phyloP scores from a whole-genome alignment of 2,888 invertebrate genomes.

The Limulus polyphemus region DNA sequence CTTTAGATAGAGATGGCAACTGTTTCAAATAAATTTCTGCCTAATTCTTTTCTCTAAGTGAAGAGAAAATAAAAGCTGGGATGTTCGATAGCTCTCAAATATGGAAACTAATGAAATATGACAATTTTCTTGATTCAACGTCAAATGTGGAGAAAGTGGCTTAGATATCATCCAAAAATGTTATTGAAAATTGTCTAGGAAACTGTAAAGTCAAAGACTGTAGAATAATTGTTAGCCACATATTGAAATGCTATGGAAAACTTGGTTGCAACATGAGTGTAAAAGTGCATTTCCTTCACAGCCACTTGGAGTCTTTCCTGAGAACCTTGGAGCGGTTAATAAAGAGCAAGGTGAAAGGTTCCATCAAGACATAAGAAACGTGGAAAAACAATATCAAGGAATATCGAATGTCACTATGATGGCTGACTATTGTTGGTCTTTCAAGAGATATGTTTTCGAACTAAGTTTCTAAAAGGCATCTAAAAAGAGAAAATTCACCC shows the following conservation, averaged over 20 bases:
- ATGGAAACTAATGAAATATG: slow-evolving; percentile 16
- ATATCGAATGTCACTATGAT: slow-evolving; percentile 8
- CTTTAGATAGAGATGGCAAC: slow-evolving; percentile 14
- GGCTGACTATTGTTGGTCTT: slow-evolving; percentile 6
- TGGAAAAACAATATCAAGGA: slow-evolving; percentile 3
- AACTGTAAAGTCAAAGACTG: slow-evolving; percentile 8
- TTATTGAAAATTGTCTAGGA: slow-evolving; percentile 4
- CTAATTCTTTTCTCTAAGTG: slow-evolving; percentile 10
- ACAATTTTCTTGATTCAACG: slow-evolving; percentile 19
- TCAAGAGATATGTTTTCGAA: too few relatives aligned
- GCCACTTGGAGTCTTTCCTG: slow-evolving; percentile 6
- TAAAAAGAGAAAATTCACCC: too few relatives aligned
- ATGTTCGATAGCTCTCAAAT: slow-evolving; percentile 13
- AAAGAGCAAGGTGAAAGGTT: slow-evolving; percentile 5
- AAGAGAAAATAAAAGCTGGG: slow-evolving; percentile 10
- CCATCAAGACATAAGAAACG: background rate
- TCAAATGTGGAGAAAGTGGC: slow-evolving; percentile 7
- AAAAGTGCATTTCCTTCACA: slow-evolving; percentile 7
- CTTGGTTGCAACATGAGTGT: too few relatives aligned
- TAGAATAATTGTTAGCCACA: slow-evolving; percentile 8
- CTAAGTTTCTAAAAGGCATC: too few relatives aligned
- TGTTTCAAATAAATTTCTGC: slow-evolving; percentile 20
- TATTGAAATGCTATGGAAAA: slow-evolving; percentile 4
- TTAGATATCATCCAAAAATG: slow-evolving; percentile 4
- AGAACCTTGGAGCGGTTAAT: slow-evolving; percentile 8